Evolutionary conservation across 2,888 invertebrate genomes (phyloP), one percentile per base, ranked within the genome.

Genomic region (Pseudococcus jackbeardsleyi): DNA sequence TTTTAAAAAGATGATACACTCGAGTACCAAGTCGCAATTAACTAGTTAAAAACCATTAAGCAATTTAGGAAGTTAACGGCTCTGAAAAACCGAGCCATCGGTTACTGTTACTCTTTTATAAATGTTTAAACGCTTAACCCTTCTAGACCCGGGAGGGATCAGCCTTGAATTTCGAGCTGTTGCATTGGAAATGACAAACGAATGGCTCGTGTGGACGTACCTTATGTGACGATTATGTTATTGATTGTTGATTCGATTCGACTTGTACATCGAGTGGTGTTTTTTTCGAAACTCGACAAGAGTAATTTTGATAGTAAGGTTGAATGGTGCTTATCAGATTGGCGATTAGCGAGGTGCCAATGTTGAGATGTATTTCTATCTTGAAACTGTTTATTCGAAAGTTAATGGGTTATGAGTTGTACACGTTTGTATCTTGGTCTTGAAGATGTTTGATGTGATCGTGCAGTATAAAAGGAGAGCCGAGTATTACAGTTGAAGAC

Each of bases 1-100:
- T 72, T 72, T 72, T 39, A 33, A 72, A 39, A 26, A 72, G 72
- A 72, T 72, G 33, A 39, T 72, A 72, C 33, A 72, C 72, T 33
- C 72, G 33, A 3, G 42, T 42, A 82, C 17, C 17, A 42, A 82
- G 79, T 82, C 72, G 46, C 46, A 82, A 42, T 82, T 82, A 82
- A 82, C 79, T 82, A 82, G 79, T 82, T 82, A 82, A 82, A 33
- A 82, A 19, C 19, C 19, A 82, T 82, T 82, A 82, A 82, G 46
- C 46, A 82, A 42, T 82, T 82, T 46, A 46, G 46, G 33, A 42
- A 39, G 79, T 82, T 39, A 82, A 46, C 79, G 33, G 79, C 46
- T 82, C 33, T 82, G 79, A 46, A 46, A 82, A 82, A 46, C 17
- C 19, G 46, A 82, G 79, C 79, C 46, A 46, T 19, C 79, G 46